These are phyloP conservation scores for Frankliniella intonsa DNA, from an alignment of 2,888 invertebrate species.

Conservation along the genomic window DNA sequence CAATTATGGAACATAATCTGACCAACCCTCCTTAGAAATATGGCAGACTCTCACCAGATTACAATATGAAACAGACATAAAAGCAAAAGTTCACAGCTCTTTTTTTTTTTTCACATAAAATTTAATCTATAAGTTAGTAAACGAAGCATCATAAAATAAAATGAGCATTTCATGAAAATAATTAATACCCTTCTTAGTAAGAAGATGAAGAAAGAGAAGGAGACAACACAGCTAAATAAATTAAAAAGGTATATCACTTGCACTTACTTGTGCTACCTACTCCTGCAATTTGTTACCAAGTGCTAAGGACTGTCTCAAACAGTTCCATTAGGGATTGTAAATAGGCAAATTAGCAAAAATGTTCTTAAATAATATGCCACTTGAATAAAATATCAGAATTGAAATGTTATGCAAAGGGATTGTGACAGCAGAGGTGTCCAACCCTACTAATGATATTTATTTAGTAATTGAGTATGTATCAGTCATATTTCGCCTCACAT, in stretches of 20 bases:
- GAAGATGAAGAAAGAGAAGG: not conserved
- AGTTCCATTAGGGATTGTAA: too few relatives aligned
- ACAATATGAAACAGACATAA: not conserved
- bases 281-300: conserved; percentile 16
- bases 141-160: not conserved
- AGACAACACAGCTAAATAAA: conserved; percentile 1
- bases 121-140: not conserved
- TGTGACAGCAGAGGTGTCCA: too few relatives aligned
- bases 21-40: not conserved
- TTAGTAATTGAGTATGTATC: too few relatives aligned
- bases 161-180: not conserved
- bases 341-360: too few relatives aligned
- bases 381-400: too few relatives aligned
- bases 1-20: not conserved
- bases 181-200: not conserved
- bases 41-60: conserved; percentile 1
- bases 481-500: too few relatives aligned
- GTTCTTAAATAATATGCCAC: too few relatives aligned
- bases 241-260: conserved; percentile 27
- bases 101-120: not conserved
- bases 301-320: not conserved
- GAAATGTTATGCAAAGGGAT: too few relatives aligned
- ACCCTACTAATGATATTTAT: too few relatives aligned
- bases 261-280: not conserved
- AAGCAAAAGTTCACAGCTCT: not conserved